phyloP scores from a whole-genome alignment of 2,888 invertebrate genomes.

The Chaitophorus viminalis region DNA sequence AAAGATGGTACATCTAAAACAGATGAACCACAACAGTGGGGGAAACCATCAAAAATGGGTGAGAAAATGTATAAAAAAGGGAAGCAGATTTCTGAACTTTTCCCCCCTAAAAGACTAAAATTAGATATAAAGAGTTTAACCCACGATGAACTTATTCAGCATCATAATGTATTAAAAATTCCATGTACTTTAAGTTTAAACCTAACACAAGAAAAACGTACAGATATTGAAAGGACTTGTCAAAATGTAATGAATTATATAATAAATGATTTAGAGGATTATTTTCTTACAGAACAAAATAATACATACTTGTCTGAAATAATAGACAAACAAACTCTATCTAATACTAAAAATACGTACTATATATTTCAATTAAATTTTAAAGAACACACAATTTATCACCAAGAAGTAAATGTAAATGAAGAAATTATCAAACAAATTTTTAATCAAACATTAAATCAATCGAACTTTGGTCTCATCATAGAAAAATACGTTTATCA shows the following conservation, averaged over 20 bases:
- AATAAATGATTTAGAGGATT: neutral
- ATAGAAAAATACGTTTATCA: too few species aligned
- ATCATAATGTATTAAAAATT: neutral
- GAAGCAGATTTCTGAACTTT: neutral
- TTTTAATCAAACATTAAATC: too few species aligned
- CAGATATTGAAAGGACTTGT: conserved; percentile 2
- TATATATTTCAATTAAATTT: too few species aligned
- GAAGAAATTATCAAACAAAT: too few species aligned
- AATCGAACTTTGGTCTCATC: too few species aligned
- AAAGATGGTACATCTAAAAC: conserved; percentile 10
- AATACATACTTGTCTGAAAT: neutral
- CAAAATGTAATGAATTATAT: neutral
- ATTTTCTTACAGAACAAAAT: too few species aligned
- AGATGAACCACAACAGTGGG: conserved; percentile 4
- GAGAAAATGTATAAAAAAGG: conserved; percentile 9
- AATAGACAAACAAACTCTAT: too few species aligned
- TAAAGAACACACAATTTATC: too few species aligned
- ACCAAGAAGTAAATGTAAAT: neutral
- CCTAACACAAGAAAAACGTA: too few species aligned
- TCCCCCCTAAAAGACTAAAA: too few species aligned
- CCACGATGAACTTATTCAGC: neutral
- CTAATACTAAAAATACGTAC: neutral
- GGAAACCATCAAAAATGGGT: neutral
- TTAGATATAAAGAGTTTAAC: too few species aligned
- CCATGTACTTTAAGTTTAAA: too few species aligned